Evolutionary conservation across 2,888 invertebrate genomes (phyloP), one percentile per base, ranked within the genome.

Genomic region (Minunthozetes semirufus): DNA sequence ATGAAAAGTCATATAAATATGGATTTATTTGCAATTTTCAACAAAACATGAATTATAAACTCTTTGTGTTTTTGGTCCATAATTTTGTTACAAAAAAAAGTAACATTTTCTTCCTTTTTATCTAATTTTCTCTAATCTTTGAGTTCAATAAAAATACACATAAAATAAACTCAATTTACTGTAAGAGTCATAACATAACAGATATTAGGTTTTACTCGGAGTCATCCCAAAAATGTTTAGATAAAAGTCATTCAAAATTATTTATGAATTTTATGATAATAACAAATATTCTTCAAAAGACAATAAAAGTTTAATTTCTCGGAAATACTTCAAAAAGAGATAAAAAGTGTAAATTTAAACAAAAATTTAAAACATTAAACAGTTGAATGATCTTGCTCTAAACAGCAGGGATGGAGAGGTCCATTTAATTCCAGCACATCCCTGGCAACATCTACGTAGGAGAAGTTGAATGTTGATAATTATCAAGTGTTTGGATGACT

Each of bases 121-220:
- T 48, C 17, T 48, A 48, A 48, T 48, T 48, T n/a, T 48, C 53
- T 19, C 19, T 53, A 53, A 53, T 53, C 53, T 53, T 19, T n/a
- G 19, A 19, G n/a, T 8, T 53, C 53, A 53, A 53, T 53, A 53
- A 53, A 53, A 53, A 53, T 19, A 53, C 8, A 53, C 53, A 53
- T 53, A 53, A 53, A 53, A 53, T 53, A 53, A 53, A 53, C 53
- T 53, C 53, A 53, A 53, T 53, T 53, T 53, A 19, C 3, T 53
- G 53, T 53, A 19, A 53, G 19, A n/a, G 17, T 53, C 4, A 48
- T 48, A 48, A 17, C 53, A 19, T 19, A 8, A n/a, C 19, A 53
- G 17, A n/a, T 53, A 19, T 13, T 48, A 48, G 13, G 48, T n/a
- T 48, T 48, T 48, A n/a, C 19, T 53, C 19, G 4, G 8, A 8